Conservation (phyloP, 2,888 invertebrate genomes). For the Tridacna gigas region DNA sequence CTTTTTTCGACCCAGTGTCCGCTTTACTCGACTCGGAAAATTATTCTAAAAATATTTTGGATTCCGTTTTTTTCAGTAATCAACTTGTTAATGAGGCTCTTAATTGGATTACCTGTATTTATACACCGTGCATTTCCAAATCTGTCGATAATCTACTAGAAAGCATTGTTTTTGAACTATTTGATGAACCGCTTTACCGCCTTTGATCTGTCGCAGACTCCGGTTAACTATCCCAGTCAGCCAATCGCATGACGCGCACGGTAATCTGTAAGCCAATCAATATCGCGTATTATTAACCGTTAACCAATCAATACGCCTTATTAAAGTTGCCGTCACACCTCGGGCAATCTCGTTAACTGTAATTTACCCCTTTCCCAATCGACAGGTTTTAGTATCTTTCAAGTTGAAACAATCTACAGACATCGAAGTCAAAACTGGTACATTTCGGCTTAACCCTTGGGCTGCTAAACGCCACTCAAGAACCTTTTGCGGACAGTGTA, state of each 20-base stretch:
- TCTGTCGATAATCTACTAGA: constrained; percentile 4
- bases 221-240: constrained; percentile 38
- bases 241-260: constrained; percentile 28
- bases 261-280: constrained; percentile 3
- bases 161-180: not conserved
- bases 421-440: no score
- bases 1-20: no score
- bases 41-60: no score
- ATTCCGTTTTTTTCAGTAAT: no score
- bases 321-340: not conserved
- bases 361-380: not conserved
- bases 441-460: no score
- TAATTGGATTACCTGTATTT: constrained; percentile 47
- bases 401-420: not conserved
- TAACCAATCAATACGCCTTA: constrained; percentile 1
- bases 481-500: no score
- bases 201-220: constrained; percentile 44
- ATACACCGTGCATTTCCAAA: constrained; percentile 5
- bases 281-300: not conserved
- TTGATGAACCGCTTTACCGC: constrained; percentile 41
- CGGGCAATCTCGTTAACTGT: not conserved
- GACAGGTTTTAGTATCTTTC: not conserved
- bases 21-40: no score
- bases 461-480: no score
- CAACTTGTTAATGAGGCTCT: not conserved